Conservation (phyloP, 2,113 vertebrate genomes). For the Scatophagus argus region DNA sequence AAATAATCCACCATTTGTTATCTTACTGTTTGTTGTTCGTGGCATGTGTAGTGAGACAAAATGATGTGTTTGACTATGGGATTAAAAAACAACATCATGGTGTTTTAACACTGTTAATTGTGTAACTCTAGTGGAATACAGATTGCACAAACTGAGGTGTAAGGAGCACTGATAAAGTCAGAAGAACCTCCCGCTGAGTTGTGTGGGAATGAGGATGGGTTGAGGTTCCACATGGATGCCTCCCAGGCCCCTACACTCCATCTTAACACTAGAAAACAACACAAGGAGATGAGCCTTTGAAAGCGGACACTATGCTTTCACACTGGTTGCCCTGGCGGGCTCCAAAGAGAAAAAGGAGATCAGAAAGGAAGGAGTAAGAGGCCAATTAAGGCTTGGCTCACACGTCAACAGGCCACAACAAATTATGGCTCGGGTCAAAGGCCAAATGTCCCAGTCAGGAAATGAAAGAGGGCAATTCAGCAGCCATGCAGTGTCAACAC, state of each 20-base stretch:
- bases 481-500: slow-evolving; percentile 42
- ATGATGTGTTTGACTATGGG: no score
- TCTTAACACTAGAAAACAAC: slow-evolving; percentile 61
- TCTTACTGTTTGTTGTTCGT: no score
- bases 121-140: not conserved
- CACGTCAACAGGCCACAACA: slow-evolving; percentile 63
- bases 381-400: slow-evolving; percentile 53
- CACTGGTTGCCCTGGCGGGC: slow-evolving; percentile 37
- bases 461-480: slow-evolving; percentile 50
- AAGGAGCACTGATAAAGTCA: slow-evolving; percentile 9
- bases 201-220: slow-evolving; percentile 45
- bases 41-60: no score
- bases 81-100: not conserved
- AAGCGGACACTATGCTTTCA: slow-evolving; percentile 69
- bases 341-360: slow-evolving; percentile 38
- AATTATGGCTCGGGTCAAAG: slow-evolving; percentile 73
- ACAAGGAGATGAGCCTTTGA: slow-evolving; percentile 74
- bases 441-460: slow-evolving; percentile 73
- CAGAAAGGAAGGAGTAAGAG: slow-evolving; percentile 41
- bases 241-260: slow-evolving; percentile 35
- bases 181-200: slow-evolving; percentile 15
- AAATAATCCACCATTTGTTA: no score
- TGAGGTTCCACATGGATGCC: slow-evolving; percentile 53
- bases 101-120: not conserved
- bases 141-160: not conserved